Base-by-base conservation (phyloP, 2,797 vertebrate species). In the Peromyscus nudipes region DNA sequence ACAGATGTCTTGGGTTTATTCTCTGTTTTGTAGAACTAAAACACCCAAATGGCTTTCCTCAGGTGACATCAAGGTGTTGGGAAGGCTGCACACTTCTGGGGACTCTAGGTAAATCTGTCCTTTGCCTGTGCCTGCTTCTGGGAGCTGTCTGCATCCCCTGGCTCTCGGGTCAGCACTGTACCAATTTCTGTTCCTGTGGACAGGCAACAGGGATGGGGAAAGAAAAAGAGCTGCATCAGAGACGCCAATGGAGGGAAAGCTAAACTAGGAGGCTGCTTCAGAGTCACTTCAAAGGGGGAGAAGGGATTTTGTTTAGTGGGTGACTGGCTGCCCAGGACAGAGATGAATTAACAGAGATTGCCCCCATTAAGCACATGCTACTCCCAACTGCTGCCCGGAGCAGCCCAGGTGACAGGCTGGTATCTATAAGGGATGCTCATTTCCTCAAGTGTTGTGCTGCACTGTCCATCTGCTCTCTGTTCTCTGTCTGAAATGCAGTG, bases 221-320 rank as follows among this genome's bases (percentile, higher is more conserved):
- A 64, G 67, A 93, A 37, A 84, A 65, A 73, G 52, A 57, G 69
- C 81, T 93, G 65, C 89, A 64, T 96, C 85, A 85, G 81, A 95
- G 77, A 85, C 90, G 37, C n/a, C 77, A 40, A 17, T 27, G n/a
- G 73, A 82, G 55, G 29, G 29, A 46, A 52, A 67, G 92, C 40
- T 52, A 21, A 0, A 14, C 27, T 10, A 57, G 23, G 49, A 82
- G 13, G 37, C 31, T 79, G 62, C 4, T 49, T n/a, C 37, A 13
- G 93, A 95, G 75, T 87, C 73, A 25, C 89, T 90, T 83, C 21
- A 25, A 89, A 88, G 77, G 79, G 64, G 76, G 55, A 92, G 46
- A 81, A 60, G 11, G 80, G 17, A 0, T 43, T 71, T 52, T 37
- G 16, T 52, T 64, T 43, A 52, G 91, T 52, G 80, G 40, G 65